Conservation (phyloP, 2,113 vertebrate species). For the Nestor notabilis region DNA sequence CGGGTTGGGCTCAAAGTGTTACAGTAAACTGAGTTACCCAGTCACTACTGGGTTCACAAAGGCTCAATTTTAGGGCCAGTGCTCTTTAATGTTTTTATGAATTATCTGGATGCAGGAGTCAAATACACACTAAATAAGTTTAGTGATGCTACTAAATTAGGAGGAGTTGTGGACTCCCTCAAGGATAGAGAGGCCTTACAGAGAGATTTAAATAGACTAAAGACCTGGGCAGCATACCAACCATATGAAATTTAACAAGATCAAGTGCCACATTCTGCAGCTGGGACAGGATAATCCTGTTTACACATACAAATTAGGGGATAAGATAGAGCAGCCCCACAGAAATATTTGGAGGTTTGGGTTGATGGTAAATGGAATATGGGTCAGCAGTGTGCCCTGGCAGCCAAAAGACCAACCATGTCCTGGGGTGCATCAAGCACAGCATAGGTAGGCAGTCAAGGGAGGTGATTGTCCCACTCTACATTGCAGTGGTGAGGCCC, state of each 20-base stretch:
- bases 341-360: background rate
- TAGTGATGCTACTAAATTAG: background rate
- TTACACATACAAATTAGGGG: background rate
- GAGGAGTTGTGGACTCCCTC: background rate
- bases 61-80: background rate
- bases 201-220: background rate
- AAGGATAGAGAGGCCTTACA: background rate
- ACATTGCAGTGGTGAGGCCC: too few relatives aligned
- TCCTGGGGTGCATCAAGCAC: background rate
- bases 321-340: background rate
- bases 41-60: background rate
- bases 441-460: background rate
- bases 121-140: background rate
- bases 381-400: background rate
- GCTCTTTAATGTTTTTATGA: background rate
- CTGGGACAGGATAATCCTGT: background rate
- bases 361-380: background rate
- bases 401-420: background rate
- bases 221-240: background rate
- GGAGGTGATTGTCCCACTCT: background rate
- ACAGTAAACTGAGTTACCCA: background rate
- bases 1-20: background rate
- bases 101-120: background rate
- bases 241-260: background rate
- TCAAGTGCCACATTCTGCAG: background rate